Conservation (phyloP, 2,888 invertebrate genomes). For the Bruchidius siliquastri region DNA sequence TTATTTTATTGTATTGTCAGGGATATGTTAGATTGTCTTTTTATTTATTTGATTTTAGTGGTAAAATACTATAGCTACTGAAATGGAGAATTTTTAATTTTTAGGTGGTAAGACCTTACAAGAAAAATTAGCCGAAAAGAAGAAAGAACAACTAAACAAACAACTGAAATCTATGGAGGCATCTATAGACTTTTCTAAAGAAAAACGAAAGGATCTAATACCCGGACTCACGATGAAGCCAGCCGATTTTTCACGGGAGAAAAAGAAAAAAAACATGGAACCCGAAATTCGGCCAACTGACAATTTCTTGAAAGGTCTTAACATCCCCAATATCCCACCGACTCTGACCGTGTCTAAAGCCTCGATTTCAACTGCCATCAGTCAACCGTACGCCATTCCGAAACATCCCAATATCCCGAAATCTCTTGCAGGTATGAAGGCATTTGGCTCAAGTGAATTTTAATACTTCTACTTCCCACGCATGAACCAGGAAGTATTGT, state of each 20-base stretch:
- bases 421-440: conserved; percentile 2
- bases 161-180: conserved; percentile 8
- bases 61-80: neutral
- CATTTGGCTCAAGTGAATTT: too few species aligned
- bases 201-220: conserved; percentile 6
- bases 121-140: conserved; percentile 63
- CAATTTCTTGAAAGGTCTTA: conserved; percentile 25
- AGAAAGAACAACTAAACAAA: conserved; percentile 48
- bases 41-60: neutral
- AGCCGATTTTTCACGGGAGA: neutral
- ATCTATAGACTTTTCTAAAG: conserved; percentile 6
- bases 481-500: too few species aligned
- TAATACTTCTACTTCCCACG: too few species aligned
- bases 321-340: conserved; percentile 46
- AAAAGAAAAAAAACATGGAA: conserved; percentile 19
- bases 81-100: too few species aligned
- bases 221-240: neutral
- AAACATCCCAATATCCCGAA: conserved; percentile 4
- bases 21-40: neutral
- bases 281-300: conserved; percentile 24
- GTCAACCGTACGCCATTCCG: neutral
- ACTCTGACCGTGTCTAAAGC: conserved; percentile 53
- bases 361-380: neutral
- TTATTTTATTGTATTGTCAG: conserved; percentile 5
- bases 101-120: conserved; percentile 59